These are phyloP conservation scores for Bedellia somnulentella DNA, from an alignment of 2,888 invertebrate genomes.

Conservation along the genomic window DNA sequence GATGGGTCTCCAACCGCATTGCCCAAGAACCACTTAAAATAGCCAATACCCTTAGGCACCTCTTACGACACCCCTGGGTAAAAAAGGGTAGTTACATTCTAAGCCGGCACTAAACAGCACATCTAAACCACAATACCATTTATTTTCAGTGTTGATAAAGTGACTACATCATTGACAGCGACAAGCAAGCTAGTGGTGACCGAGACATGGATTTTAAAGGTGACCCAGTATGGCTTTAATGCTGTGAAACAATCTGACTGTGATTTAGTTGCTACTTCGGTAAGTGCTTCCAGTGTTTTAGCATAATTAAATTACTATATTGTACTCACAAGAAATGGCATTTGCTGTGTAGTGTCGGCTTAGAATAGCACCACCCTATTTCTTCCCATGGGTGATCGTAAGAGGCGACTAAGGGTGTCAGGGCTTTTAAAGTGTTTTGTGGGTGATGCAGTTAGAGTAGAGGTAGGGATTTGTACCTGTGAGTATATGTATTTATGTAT, in stretches of 20 bases:
- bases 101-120: background rate
- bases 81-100: background rate
- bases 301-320: no score
- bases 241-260: conserved; percentile 81
- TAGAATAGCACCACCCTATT: no score
- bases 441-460: no score
- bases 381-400: no score
- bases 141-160: conserved; percentile 73
- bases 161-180: conserved; percentile 68
- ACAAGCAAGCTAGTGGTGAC: conserved; percentile 75
- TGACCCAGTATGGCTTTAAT: conserved; percentile 71
- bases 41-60: background rate
- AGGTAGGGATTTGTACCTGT: no score
- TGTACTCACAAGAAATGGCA: no score
- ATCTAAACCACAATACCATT: no score
- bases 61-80: background rate
- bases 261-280: conserved; percentile 70
- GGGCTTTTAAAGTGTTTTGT: no score
- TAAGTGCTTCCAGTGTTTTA: no score
- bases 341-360: no score
- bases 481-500: no score
- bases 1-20: background rate
- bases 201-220: conserved; percentile 86
- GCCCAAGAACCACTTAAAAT: background rate
- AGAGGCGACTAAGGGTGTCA: no score